phyloP scores from a whole-genome alignment of 1,140 invertebrate genomes.

The Pantala flavescens region DNA sequence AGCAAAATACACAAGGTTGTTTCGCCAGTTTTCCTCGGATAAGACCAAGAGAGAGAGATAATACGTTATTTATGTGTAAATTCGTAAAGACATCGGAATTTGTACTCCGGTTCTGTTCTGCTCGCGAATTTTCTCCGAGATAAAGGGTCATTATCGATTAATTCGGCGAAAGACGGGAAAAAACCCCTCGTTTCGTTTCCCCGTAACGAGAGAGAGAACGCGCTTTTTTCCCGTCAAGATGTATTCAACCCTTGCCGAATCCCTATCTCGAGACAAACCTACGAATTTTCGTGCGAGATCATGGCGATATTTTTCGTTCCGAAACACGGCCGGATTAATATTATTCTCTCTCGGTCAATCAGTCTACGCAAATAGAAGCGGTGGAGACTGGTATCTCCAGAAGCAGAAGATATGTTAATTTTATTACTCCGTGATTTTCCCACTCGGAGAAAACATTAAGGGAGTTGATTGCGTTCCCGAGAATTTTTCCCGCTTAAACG shows the following conservation, averaged over 20 bases:
- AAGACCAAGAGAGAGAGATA: neutral
- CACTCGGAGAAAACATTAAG: neutral
- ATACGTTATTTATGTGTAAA: neutral
- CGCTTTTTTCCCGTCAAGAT: neutral
- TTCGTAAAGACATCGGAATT: neutral
- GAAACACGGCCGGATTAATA: neutral
- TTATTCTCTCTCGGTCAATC: neutral
- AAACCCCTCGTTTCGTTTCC: neutral
- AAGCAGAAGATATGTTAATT: slow-evolving; percentile 6
- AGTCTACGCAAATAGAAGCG: neutral
- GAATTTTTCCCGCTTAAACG: neutral
- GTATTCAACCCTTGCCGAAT: neutral
- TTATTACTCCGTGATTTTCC: neutral
- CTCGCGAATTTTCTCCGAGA: neutral
- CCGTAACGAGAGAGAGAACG: neutral
- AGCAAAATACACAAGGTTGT: no score
- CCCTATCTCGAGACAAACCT: neutral
- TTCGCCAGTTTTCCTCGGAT: no score
- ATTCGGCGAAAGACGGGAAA: neutral
- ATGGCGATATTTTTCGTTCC: neutral
- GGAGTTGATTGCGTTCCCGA: neutral
- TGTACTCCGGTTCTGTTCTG: neutral
- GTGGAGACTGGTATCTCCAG: neutral
- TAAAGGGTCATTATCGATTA: neutral
- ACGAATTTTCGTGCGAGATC: neutral